These are phyloP conservation scores for Zele albiditarsus DNA, from an alignment of 2,888 invertebrate genomes.

Conservation along the genomic window DNA sequence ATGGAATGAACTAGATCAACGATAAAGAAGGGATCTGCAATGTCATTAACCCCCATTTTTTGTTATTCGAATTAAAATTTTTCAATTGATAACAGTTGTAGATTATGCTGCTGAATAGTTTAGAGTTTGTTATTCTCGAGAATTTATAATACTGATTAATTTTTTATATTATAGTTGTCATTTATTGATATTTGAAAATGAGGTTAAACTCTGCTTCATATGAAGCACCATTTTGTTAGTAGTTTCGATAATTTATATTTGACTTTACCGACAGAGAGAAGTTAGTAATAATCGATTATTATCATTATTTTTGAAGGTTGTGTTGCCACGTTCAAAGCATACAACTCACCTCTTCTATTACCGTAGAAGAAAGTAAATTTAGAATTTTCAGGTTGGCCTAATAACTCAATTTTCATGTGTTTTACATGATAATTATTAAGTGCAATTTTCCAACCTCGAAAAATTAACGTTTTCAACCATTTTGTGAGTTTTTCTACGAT, in stretches of 20 bases:
- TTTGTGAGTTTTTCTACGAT: not conserved
- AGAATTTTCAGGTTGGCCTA: constrained; percentile 40
- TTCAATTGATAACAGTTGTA: no score
- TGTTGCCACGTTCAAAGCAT: constrained; percentile 43
- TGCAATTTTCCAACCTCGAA: not conserved
- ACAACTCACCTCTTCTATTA: constrained; percentile 47
- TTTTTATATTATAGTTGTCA: no score
- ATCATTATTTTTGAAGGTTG: not conserved
- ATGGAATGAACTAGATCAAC: not conserved
- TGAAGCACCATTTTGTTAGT: no score
- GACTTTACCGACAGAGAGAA: not conserved
- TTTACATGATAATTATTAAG: not conserved
- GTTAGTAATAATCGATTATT: not conserved
- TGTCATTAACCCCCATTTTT: not conserved
- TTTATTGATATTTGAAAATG: no score
- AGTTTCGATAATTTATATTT: no score
- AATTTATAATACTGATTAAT: no score
- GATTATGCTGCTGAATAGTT: no score
- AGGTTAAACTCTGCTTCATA: no score
- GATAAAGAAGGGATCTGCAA: not conserved
- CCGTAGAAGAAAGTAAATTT: constrained; percentile 24
- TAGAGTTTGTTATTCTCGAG: no score
- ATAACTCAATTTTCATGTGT: constrained; percentile 43
- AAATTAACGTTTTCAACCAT: not conserved
- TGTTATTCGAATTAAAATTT: no score